A percentile compares a stretch with the other conserved stretches of the same genome.
These are phyloP conservation scores for Pimephales promelas DNA, from an alignment of 2,113 vertebrate species.

Conservation along the genomic window DNA sequence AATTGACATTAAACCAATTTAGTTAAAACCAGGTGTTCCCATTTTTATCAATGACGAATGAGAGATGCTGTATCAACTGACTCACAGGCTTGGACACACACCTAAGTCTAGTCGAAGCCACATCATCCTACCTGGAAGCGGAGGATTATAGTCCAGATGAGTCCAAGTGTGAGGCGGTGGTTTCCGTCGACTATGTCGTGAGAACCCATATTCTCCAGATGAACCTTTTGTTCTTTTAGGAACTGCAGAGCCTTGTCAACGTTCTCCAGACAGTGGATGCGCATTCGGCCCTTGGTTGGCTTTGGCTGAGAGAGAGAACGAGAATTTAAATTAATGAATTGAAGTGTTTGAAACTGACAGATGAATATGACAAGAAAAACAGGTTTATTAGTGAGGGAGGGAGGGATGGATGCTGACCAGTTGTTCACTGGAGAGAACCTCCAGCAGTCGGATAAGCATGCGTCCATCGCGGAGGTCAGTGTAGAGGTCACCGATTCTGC, in stretches of 20 bases:
- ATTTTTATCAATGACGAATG: neutral
- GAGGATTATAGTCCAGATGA: conserved; percentile 95
- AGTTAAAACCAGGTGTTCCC: neutral
- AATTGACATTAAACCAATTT: neutral
- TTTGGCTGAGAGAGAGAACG: conserved; percentile 76
- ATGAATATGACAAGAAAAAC: neutral
- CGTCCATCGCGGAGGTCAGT: conserved; percentile 90
- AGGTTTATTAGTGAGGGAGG: neutral
- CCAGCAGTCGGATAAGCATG: conserved; percentile 89
- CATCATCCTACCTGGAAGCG: conserved; percentile 85
- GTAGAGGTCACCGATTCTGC: conserved; percentile 90
- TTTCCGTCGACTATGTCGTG: conserved; percentile 95
- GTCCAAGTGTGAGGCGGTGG: conserved; percentile 89
- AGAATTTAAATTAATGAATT: neutral
- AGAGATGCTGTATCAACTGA: neutral
- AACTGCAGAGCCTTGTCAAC: conserved; percentile 94
- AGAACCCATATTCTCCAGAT: conserved; percentile 93
- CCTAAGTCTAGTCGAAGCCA: neutral
- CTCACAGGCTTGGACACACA: neutral
- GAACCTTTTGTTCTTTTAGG: conserved; percentile 92
- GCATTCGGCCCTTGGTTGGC: conserved; percentile 92
- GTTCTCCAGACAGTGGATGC: conserved; percentile 94
- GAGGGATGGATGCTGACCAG: conserved; percentile 78
- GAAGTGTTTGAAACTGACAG: neutral
- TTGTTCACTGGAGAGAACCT: conserved; percentile 91